These are phyloP conservation scores for Lagorchestes hirsutus DNA, from an alignment of 2,797 vertebrate genomes.

Conservation along the genomic window DNA sequence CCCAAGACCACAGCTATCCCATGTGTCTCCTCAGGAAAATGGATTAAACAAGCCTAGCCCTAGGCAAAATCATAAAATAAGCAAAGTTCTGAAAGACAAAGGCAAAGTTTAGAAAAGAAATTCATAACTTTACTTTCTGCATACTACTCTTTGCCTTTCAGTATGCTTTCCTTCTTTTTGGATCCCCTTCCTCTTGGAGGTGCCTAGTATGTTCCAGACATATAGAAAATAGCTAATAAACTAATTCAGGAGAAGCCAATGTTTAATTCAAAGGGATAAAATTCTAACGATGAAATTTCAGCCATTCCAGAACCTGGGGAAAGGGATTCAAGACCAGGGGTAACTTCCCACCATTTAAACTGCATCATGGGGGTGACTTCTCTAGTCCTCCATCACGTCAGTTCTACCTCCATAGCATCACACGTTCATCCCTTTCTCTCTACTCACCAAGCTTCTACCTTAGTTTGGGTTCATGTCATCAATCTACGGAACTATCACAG, in stretches of 20 bases:
- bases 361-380: neutral
- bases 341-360: neutral
- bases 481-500: neutral
- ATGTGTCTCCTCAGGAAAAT: conserved; percentile 19
- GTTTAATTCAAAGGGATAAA: neutral
- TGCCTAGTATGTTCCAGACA: neutral
- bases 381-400: neutral
- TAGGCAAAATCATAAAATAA: neutral
- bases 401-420: neutral
- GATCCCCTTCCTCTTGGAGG: neutral
- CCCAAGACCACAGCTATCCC: neutral
- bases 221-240: neutral
- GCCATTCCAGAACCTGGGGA: neutral
- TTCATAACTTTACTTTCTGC: neutral
- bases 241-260: neutral
- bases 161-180: no score
- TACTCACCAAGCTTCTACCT: neutral
- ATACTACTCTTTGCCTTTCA: neutral
- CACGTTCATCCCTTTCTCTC: neutral
- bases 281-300: neutral
- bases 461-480: neutral
- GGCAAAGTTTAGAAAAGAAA: neutral
- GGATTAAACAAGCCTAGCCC: neutral
- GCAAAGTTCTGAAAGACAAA: neutral
- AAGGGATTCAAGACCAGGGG: neutral